Evolutionary conservation across 2,888 invertebrate genomes (phyloP).

Genomic region (Boloria selene): DNA sequence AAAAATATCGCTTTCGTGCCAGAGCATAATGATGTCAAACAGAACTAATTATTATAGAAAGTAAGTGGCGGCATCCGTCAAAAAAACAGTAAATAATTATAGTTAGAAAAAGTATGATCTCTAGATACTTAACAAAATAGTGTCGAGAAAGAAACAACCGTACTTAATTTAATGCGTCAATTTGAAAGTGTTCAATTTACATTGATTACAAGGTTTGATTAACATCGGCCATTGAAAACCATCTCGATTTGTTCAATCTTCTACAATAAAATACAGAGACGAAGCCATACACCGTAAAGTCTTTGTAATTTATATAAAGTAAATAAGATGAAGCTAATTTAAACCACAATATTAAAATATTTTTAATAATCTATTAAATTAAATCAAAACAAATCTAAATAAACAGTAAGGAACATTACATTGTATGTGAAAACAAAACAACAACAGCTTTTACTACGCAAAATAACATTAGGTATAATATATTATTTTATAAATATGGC

Average conservation of each 20-base stretch:
- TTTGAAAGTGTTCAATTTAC: slow-evolving; percentile 12
- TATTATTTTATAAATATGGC: background rate
- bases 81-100: slow-evolving; percentile 16
- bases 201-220: slow-evolving; percentile 17
- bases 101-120: slow-evolving; percentile 10
- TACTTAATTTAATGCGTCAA: slow-evolving; percentile 2
- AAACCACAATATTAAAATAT: too few species aligned
- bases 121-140: slow-evolving; percentile 15
- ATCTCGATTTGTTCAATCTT: background rate
- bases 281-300: too few species aligned
- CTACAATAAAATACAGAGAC: too few species aligned
- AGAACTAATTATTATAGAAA: slow-evolving; percentile 20
- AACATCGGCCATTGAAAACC: background rate
- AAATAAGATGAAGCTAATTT: too few species aligned
- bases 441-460: background rate
- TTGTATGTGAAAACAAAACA: too few species aligned
- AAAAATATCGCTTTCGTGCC: background rate
- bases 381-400: too few species aligned
- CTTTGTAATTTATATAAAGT: too few species aligned
- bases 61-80: slow-evolving; percentile 4
- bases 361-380: too few species aligned
- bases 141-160: slow-evolving; percentile 6
- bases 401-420: too few species aligned
- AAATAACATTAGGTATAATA: background rate
- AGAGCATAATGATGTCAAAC: slow-evolving; percentile 15